These are phyloP conservation scores for Lepisosteus osseus DNA, from an alignment of 2,113 vertebrate species.

Conservation along the genomic window DNA sequence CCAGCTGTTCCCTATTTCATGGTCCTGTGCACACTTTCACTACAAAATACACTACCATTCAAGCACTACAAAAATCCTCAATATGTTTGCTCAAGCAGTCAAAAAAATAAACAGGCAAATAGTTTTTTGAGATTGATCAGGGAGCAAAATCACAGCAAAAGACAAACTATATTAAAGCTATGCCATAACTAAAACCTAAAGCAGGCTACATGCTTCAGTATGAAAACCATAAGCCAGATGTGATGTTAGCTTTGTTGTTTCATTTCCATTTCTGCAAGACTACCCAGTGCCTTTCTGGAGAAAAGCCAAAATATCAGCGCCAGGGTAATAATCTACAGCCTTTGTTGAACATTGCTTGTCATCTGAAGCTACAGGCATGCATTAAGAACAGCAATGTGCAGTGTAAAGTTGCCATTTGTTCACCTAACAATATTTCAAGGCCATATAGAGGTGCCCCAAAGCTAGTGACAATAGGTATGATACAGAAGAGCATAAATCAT, in stretches of 20 bases:
- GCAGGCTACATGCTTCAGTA: background rate
- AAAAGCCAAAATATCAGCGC: background rate
- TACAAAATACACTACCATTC: too few species aligned
- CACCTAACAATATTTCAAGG: background rate
- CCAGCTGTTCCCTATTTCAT: too few species aligned
- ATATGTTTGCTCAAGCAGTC: background rate
- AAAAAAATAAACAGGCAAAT: background rate
- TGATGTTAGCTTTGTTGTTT: conserved; percentile 9
- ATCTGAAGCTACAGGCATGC: background rate
- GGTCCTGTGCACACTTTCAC: too few species aligned
- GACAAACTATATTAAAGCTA: background rate
- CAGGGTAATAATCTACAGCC: background rate
- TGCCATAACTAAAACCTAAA: conserved; percentile 1
- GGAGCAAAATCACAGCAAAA: background rate
- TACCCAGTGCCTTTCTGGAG: conserved; percentile 10
- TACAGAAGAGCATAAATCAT: conserved; percentile 12
- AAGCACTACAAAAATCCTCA: background rate
- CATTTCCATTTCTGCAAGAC: conserved; percentile 1
- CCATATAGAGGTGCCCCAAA: background rate
- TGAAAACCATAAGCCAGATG: background rate
- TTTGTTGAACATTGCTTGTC: conserved; percentile 7
- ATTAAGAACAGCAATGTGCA: background rate
- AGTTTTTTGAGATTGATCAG: background rate
- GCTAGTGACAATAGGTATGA: background rate
- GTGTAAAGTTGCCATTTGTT: background rate